Percentiles rank a stretch among this genome's conserved stretches.
Conservation (phyloP, 1,140 invertebrate species). For the Scaptomyza pallida region DNA sequence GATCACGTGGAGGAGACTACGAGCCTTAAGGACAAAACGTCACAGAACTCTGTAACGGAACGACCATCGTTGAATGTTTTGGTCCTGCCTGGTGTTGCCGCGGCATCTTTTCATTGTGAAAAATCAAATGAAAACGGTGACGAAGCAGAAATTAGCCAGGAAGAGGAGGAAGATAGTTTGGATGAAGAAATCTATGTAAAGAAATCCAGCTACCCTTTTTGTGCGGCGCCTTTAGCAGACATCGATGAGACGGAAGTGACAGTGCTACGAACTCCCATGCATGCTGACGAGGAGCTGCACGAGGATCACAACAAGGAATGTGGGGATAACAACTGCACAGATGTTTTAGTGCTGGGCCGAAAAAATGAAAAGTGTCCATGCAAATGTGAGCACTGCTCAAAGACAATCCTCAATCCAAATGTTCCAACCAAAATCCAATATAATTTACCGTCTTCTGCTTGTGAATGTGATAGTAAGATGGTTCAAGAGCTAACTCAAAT, state of each 20-base stretch:
- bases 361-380: conserved; percentile 39
- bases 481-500: conserved; percentile 34
- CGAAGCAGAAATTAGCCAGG: not conserved
- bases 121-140: not conserved
- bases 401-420: not conserved
- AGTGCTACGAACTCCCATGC: conserved; percentile 34
- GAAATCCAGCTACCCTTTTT: conserved; percentile 50
- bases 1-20: not conserved
- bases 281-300: conserved; percentile 34
- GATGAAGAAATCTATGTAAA: conserved; percentile 57
- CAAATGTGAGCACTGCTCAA: conserved; percentile 43
- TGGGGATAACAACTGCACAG: conserved; percentile 49
- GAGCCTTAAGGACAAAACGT: not conserved
- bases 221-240: conserved; percentile 39
- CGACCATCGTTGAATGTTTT: conserved; percentile 51
- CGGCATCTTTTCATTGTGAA: conserved; percentile 36
- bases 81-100: conserved; percentile 56
- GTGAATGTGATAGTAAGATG: conserved; percentile 35
- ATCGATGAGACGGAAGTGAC: conserved; percentile 56
- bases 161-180: conserved; percentile 2
- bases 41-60: not conserved
- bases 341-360: conserved; percentile 61
- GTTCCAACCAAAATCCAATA: not conserved
- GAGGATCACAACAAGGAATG: not conserved
- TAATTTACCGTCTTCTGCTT: conserved; percentile 17